Evolutionary conservation across 2,888 invertebrate species (phyloP), one percentile per base, ranked within the genome.

Genomic region (Dicyrtomina minuta): DNA sequence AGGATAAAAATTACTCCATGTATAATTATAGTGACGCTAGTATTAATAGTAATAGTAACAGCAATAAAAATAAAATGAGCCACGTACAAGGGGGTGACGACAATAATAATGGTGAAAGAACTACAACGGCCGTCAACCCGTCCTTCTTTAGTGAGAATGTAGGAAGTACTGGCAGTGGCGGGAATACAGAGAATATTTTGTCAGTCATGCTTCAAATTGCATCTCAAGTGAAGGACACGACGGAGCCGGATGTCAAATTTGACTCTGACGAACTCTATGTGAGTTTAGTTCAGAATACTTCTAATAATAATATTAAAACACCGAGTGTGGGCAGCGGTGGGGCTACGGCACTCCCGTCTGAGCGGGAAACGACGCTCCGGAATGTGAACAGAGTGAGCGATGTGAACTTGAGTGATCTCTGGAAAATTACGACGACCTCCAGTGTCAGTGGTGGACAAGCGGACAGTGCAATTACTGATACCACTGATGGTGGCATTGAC

Each of bases 131-230:
- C 26, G 15, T 41, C 3, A 41, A 24, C 53, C 62, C 62, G 10
- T 46, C 59, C 2, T 20, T 58, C 20, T 49, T 68, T 8, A 73
- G 55, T 53, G 74, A 75, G 56, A 71, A 74, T 44, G 64, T 75
- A 33, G 72, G 26, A 6, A 70, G 71, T 27, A 72, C 70, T 55
- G 71, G 27, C 10, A 39, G 56, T 1, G 24, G 1, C 6, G 46
- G 59, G 5, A 59, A 46, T 22, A 67, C 74, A 10, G 78, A 78
- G 49, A 76, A 72, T 65, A 70, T 78, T 15, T 76, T 75, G 76
- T 69, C 72, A 0, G 75, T 78, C 8, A 72, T 76, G 13, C 70
- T 75, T 70, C 78, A 78, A 55, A 68, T 75, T 17, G 60, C 59
- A 3, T 49, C 65, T 13, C 62, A 53, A 44, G 65, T 61, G n/a